These are phyloP conservation scores for Pelusios castaneus DNA, from an alignment of 2,113 vertebrate genomes.

Conservation along the genomic window DNA sequence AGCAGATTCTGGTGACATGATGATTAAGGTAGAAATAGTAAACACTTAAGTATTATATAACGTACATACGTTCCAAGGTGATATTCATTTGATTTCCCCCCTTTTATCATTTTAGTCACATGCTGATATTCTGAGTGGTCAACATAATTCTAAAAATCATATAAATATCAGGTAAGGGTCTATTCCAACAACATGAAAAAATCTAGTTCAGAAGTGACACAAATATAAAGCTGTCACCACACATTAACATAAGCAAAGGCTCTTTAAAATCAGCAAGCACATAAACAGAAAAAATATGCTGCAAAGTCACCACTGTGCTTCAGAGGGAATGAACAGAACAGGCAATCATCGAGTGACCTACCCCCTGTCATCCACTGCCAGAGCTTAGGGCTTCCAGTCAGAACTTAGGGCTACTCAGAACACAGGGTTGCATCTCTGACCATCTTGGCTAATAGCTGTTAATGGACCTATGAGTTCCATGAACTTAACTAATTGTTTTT, in stretches of 20 bases:
- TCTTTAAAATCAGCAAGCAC: slow-evolving; percentile 62
- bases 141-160: slow-evolving; percentile 66
- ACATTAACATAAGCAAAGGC: slow-evolving; percentile 58
- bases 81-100: slow-evolving; percentile 49
- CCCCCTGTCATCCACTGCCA: background rate
- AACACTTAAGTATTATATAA: background rate
- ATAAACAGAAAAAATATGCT: slow-evolving; percentile 67
- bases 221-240: slow-evolving; percentile 51
- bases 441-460: background rate
- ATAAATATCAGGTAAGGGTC: slow-evolving; percentile 65
- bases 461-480: background rate
- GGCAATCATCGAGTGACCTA: background rate
- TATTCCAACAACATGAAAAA: slow-evolving; percentile 60
- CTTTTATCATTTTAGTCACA: slow-evolving; percentile 55
- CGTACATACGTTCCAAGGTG: slow-evolving; percentile 24
- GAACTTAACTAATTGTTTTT: background rate
- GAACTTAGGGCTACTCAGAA: background rate
- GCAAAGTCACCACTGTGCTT: slow-evolving; percentile 46
- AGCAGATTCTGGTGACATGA: background rate
- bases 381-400: background rate
- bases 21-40: slow-evolving; percentile 23
- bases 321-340: background rate
- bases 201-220: slow-evolving; percentile 34
- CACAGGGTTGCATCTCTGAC: background rate
- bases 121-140: slow-evolving; percentile 54